Conservation (phyloP, 2,888 invertebrate species). For the Rotaria magnacalcarata region DNA sequence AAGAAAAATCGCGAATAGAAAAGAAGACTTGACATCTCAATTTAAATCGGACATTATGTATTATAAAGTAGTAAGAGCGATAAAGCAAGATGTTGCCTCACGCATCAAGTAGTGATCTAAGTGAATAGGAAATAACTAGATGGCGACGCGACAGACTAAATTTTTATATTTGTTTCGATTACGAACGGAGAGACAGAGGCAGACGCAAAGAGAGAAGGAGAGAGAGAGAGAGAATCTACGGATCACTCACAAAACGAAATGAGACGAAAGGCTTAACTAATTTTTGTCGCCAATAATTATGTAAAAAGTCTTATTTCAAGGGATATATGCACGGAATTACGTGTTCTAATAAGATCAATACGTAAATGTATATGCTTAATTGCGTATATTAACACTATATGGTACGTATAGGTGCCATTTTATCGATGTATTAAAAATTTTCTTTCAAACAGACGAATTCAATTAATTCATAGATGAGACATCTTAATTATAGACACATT, state of each 20-base stretch:
- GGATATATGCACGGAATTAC: neutral
- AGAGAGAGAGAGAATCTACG: neutral
- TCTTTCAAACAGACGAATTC: neutral
- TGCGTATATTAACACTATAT: neutral
- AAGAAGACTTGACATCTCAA: slow-evolving; percentile 1
- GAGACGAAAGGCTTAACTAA: neutral
- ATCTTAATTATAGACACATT: slow-evolving; percentile 4
- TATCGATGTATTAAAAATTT: neutral
- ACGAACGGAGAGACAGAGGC: neutral
- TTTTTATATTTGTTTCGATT: slow-evolving; percentile 4
- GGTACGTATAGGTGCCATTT: neutral
- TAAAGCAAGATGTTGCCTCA: slow-evolving; percentile 12
- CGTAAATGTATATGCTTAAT: neutral
- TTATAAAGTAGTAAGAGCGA: neutral
- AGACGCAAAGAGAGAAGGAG: neutral
- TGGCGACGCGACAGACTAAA: neutral
- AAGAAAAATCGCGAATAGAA: neutral
- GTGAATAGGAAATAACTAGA: neutral
- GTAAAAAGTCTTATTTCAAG: neutral
- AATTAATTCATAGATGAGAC: neutral
- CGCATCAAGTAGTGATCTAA: neutral
- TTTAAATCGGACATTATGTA: slow-evolving; percentile 7
- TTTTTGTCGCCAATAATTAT: slow-evolving; percentile 20
- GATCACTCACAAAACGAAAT: neutral
- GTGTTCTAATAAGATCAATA: neutral